Evolutionary conservation across 2,113 vertebrate species (phyloP).

Genomic region (Pseudorhombus dupliciocellatus): DNA sequence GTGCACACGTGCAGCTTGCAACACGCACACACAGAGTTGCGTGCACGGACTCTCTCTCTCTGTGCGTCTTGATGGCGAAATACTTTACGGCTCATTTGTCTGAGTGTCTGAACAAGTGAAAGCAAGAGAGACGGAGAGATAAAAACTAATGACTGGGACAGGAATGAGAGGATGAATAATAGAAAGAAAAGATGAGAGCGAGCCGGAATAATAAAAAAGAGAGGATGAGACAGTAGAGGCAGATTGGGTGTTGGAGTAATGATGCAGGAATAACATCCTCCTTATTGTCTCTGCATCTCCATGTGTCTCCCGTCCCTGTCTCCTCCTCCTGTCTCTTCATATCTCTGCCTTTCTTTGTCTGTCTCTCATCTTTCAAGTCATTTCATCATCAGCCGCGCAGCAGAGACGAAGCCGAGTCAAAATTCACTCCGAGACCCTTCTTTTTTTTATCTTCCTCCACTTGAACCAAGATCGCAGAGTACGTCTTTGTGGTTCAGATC

Average conservation of each 20-base stretch:
- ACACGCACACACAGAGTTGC: background rate
- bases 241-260: conserved; percentile 65
- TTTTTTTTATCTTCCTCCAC: background rate
- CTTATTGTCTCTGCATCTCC: conserved; percentile 46
- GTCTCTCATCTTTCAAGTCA: conserved; percentile 66
- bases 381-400: conserved; percentile 66
- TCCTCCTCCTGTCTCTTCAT: conserved; percentile 2
- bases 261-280: conserved; percentile 66
- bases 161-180: conserved; percentile 63
- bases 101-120: conserved; percentile 68
- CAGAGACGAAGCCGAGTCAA: conserved; percentile 46
- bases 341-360: conserved; percentile 44
- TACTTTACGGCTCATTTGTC: conserved; percentile 74
- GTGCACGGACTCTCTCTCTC: conserved; percentile 12
- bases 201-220: conserved; percentile 54
- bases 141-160: conserved; percentile 69
- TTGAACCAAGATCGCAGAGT: conserved; percentile 35
- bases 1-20: background rate
- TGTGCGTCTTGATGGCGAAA: conserved; percentile 60
- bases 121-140: conserved; percentile 60
- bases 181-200: conserved; percentile 67
- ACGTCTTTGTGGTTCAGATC: conserved; percentile 35
- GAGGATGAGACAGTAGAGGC: conserved; percentile 50
- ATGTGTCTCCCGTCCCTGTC: conserved; percentile 17
- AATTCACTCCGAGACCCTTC: conserved; percentile 33